Conservation (phyloP, 2,797 vertebrate species). For the Aldrovandia affinis region DNA sequence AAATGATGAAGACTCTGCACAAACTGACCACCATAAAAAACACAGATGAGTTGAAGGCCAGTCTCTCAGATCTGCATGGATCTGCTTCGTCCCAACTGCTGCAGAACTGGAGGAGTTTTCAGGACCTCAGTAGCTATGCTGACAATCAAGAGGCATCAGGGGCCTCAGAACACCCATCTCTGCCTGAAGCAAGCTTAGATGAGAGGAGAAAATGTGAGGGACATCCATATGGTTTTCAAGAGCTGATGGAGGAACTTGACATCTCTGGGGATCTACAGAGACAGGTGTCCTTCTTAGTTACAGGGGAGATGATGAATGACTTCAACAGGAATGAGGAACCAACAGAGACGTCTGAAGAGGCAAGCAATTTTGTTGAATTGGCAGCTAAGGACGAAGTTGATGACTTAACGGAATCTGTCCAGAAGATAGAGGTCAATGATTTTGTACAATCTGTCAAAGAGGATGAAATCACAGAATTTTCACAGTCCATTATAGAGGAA, state of each 20-base stretch:
- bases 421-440: conserved; percentile 13
- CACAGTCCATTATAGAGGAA: conserved; percentile 9
- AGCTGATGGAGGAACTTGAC: conserved; percentile 71
- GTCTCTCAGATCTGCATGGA: conserved; percentile 76
- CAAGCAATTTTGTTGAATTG: conserved; percentile 48
- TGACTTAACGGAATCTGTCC: conserved; percentile 40
- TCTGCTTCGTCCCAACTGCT: conserved; percentile 68
- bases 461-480: conserved; percentile 3
- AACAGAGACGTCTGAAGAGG: conserved; percentile 37
- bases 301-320: conserved; percentile 45
- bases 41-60: conserved; percentile 76
- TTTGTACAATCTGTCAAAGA: neutral
- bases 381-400: conserved; percentile 59
- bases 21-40: conserved; percentile 76
- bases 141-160: conserved; percentile 61
- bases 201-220: conserved; percentile 56
- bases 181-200: conserved; percentile 62
- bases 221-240: conserved; percentile 55
- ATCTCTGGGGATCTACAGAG: conserved; percentile 64
- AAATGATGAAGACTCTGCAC: conserved; percentile 82
- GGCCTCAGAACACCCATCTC: conserved; percentile 67
- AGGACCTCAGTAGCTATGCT: conserved; percentile 58
- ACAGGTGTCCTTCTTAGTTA: conserved; percentile 55
- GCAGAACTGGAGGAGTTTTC: conserved; percentile 69
- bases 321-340: conserved; percentile 51